Base-by-base conservation (phyloP, 2,113 vertebrate species). In the Lethenteron camtschaticum region DNA sequence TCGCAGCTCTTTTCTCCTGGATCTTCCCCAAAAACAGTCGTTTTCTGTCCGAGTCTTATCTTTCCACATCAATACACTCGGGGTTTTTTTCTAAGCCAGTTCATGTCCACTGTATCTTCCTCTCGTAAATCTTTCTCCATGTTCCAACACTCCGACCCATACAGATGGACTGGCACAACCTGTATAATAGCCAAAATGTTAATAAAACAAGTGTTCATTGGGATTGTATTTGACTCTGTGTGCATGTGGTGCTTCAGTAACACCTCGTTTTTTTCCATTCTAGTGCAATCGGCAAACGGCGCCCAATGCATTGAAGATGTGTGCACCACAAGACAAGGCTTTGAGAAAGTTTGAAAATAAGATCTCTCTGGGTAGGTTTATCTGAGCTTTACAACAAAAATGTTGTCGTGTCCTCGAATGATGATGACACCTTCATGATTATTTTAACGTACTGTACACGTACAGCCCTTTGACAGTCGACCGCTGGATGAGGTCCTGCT, bases 271-370 rank as follows among this genome's bases (percentile, higher is more conserved):
- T 72, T 2, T 2, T 78, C 77, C 78, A 9, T 82, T 82, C 71
- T 73, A 85, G 84, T 74, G 74, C 71, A 86, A 85, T 71, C 79
- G 76, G 24, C 82, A 83, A 74, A 75, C 60, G 14, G 69, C 74
- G 58, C 78, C n/a, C 8, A 77, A n/a, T 71, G 77, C 78, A 55
- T 71, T 81, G 71, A 85, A 78, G 76, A 77, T 81, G 74, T 85
- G 81, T 71, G 83, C 82, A 11, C 82, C 82, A 69, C 76, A 81
- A 72, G 81, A 83, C 75, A 86, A 86, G 58, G 81, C 78, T 69
- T 75, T 85, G 73, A 77, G 77, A 73, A 86, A 84, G 74, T 86
- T 82, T 80, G 84, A 86, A 69, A 78, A 85, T 74, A 86, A 84
- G 79, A 86, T 86, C 72, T 82, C 84, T 78, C 77, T 86, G 75